Conservation (phyloP, 2,113 vertebrate species). For the Thomomys bottae region DNA sequence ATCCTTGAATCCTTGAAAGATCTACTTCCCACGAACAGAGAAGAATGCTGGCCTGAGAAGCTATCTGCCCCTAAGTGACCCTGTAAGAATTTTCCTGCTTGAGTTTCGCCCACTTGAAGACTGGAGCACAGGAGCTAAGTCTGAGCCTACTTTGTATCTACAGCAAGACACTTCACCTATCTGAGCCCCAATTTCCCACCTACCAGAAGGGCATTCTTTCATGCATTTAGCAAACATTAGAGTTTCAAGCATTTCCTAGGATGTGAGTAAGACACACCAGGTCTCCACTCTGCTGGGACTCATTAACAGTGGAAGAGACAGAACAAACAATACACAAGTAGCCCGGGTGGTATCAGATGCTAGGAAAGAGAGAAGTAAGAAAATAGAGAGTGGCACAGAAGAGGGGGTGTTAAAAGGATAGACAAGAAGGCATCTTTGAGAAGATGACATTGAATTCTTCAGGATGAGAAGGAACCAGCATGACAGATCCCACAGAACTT, state of each 20-base stretch:
- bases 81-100: background rate
- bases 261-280: background rate
- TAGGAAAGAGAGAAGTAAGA: background rate
- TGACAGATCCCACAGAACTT: background rate
- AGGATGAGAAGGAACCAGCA: background rate
- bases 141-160: background rate
- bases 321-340: background rate
- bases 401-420: background rate
- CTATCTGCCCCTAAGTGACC: conserved; percentile 33
- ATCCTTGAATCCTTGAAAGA: background rate
- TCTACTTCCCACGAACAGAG: background rate
- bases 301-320: background rate
- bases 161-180: background rate
- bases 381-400: no score
- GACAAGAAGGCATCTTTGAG: background rate
- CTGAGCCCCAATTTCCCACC: background rate
- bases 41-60: conserved; percentile 31
- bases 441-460: background rate
- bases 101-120: background rate
- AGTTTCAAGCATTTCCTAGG: background rate
- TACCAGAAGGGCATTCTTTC: background rate
- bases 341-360: background rate
- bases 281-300: background rate
- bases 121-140: background rate
- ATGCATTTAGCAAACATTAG: background rate